phyloP scores from a whole-genome alignment of 2,113 vertebrate genomes.

The Cranoglanis bouderius region DNA sequence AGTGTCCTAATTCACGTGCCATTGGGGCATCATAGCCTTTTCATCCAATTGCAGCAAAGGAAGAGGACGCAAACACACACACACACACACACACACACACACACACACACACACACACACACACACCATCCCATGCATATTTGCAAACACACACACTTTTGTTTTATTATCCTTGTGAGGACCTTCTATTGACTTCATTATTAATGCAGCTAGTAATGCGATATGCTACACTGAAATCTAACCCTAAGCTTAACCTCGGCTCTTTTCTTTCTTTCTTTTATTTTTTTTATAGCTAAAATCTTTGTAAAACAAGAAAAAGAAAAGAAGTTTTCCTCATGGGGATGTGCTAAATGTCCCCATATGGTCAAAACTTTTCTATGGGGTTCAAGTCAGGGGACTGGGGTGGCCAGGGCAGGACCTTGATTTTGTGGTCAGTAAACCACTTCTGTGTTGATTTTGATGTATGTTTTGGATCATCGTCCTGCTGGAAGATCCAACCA shows the following conservation, averaged over 20 bases:
- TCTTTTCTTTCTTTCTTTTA: not conserved
- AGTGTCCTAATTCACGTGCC: constrained; percentile 79
- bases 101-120: constrained; percentile 29
- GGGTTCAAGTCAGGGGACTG: too few species aligned
- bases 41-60: constrained; percentile 66
- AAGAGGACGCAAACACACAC: constrained; percentile 49
- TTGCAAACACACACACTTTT: not conserved
- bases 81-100: constrained; percentile 35
- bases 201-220: not conserved
- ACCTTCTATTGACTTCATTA: not conserved
- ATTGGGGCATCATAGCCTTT: constrained; percentile 69
- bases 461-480: too few species aligned
- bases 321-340: not conserved
- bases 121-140: constrained; percentile 22
- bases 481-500: too few species aligned
- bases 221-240: not conserved
- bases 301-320: not conserved
- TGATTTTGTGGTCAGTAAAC: too few species aligned
- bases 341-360: not conserved
- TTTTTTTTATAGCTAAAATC: too few species aligned
- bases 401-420: too few species aligned
- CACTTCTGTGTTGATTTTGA: too few species aligned
- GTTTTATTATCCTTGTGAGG: not conserved
- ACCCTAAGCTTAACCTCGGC: not conserved
- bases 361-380: too few species aligned